A percentile compares a stretch with the other conserved stretches of the same genome.
These are phyloP conservation scores for Dicranocentrus wangi DNA, from an alignment of 2,888 invertebrate genomes.

Conservation along the genomic window DNA sequence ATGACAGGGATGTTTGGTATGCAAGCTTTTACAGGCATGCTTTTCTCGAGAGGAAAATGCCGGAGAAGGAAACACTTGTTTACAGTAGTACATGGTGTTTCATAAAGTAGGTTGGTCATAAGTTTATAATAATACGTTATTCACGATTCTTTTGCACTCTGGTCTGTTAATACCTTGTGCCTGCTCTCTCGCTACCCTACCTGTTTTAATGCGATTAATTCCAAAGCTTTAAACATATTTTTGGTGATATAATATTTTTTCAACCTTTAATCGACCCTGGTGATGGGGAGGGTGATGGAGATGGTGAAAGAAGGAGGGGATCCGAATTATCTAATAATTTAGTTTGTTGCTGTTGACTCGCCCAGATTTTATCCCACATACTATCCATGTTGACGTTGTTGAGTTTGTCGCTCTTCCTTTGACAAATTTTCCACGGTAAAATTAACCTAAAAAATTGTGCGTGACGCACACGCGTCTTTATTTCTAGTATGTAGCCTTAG, in stretches of 20 bases:
- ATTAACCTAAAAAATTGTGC: not conserved
- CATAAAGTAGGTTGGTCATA: not conserved
- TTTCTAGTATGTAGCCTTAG: no score
- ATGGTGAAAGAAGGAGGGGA: constrained; percentile 71
- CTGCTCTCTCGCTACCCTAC: not conserved
- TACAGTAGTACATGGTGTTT: not conserved
- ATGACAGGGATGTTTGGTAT: not conserved
- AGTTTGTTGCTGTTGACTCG: constrained; percentile 71
- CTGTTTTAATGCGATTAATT: not conserved
- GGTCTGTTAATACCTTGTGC: not conserved
- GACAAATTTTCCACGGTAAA: not conserved
- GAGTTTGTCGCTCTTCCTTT: not conserved
- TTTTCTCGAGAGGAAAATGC: not conserved
- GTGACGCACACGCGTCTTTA: no score
- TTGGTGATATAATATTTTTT: not conserved
- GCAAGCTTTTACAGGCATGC: not conserved
- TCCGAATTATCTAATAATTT: constrained; percentile 68
- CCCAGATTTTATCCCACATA: constrained; percentile 73
- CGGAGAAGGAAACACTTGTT: no score
- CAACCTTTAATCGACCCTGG: constrained; percentile 73
- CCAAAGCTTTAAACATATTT: not conserved
- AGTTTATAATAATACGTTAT: not conserved
- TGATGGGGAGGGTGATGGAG: constrained; percentile 73
- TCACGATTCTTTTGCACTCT: not conserved
- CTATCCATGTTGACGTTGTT: constrained; percentile 68